phyloP scores from a whole-genome alignment of 35 echinoderm and acorn worm species.

The Acanthaster planci region DNA sequence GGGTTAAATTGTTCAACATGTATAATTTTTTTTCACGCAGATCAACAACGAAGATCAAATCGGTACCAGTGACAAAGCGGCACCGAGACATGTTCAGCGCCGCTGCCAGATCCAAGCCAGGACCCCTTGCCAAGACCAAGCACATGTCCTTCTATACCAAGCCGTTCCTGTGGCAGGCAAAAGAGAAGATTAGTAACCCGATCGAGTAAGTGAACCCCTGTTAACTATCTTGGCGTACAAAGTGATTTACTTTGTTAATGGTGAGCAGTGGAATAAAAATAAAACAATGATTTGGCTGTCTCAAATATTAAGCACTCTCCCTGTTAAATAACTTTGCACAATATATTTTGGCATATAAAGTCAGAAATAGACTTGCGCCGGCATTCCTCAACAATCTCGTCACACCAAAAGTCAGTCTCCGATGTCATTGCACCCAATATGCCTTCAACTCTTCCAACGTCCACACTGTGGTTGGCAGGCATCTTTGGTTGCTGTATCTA shows the following conservation, averaged over 20 bases:
- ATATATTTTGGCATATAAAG: too few relatives aligned
- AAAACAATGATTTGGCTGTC: background rate
- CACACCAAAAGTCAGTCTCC: too few relatives aligned
- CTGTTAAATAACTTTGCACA: too few relatives aligned
- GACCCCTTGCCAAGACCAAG: constrained; percentile 38
- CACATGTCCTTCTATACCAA: constrained; percentile 46
- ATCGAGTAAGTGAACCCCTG: background rate
- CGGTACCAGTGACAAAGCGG: constrained; percentile 41
- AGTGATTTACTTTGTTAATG: background rate
- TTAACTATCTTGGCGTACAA: too few relatives aligned
- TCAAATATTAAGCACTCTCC: too few relatives aligned
- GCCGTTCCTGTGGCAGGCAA: constrained; percentile 67
- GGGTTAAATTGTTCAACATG: too few relatives aligned
- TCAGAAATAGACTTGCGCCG: too few relatives aligned
- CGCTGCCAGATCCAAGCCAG: constrained; percentile 19
- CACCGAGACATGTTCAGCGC: constrained; percentile 40
- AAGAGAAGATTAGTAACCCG: background rate
- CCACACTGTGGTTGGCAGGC: too few relatives aligned
- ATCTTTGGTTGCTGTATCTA: too few relatives aligned
- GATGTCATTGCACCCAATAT: too few relatives aligned
- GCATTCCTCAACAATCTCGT: too few relatives aligned
- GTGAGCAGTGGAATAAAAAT: background rate
- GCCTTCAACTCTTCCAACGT: too few relatives aligned
- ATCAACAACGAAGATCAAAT: constrained; percentile 46
- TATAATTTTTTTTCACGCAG: constrained; percentile 42